Base-by-base conservation (phyloP, 2,113 vertebrate genomes). In the Miniopterus natalensis region DNA sequence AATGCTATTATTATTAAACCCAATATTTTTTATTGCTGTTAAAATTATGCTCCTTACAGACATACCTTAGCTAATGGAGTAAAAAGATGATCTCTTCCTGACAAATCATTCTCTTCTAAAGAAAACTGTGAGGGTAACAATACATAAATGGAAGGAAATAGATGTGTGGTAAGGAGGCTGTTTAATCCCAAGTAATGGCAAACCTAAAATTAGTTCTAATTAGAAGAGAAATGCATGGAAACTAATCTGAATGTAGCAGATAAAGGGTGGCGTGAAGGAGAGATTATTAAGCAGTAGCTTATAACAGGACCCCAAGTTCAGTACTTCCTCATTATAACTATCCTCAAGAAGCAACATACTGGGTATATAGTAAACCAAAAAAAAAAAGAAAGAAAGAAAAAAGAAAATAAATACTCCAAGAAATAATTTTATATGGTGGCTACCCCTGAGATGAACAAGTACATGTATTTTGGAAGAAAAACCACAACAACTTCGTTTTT, bases 161-260 rank as follows among this genome's bases (percentile, higher is more conserved):
- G 73, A 96, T 94, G 93, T 98, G 97, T 98, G 84, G 95, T 97
- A 94, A 90, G 93, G 92, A 93, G 87, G 85, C 96, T 98, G 91
- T 98, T 98, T 98, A 97, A 97, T 98, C 90, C 84, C 97, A 95
- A 98, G 95, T 98, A 98, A 98, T 98, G 97, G 97, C 95, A 98
- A 98, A 96, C 97, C 98, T 98, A 98, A 98, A 98, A 98, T 98
- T 98, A 98, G 97, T 98, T 98, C 97, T 98, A 98, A 98, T 98
- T 98, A 98, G 98, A 98, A 98, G 94, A 97, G 97, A 98, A 98
- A 98, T 98, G 96, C 93, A 91, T 81, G 87, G 94, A 96, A 98
- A 97, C 71, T 96, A 97, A 94, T 97, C 97, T 96, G 95, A 98
- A 97, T 94, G 86, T 73, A 97, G 85, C 95, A 98, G 97, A 98